These are phyloP conservation scores for Neofelis nebulosa DNA, from an alignment of 2,113 vertebrate species.

Conservation along the genomic window DNA sequence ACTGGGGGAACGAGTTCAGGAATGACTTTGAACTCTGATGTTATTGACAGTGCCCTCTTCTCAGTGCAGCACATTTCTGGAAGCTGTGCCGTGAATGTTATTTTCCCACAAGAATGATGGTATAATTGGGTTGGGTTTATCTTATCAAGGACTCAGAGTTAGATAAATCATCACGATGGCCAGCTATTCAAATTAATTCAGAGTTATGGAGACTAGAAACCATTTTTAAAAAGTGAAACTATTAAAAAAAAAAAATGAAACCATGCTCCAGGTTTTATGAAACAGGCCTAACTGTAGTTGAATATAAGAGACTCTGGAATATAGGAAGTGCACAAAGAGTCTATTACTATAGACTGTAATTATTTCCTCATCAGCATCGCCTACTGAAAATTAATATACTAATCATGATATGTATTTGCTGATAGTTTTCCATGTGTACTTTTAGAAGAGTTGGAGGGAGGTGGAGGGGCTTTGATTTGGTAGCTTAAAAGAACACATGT, in stretches of 20 bases:
- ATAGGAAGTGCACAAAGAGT: not conserved
- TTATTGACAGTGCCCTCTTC: not conserved
- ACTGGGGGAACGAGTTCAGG: not conserved
- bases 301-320: not conserved
- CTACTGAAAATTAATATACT: not conserved
- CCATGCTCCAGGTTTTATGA: not conserved
- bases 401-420: not conserved
- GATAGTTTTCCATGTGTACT: not conserved
- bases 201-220: constrained; percentile 2
- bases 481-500: not conserved
- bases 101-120: constrained; percentile 49
- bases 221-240: constrained; percentile 40
- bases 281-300: not conserved
- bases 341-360: not conserved
- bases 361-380: not conserved
- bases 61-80: not conserved
- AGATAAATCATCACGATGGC: constrained; percentile 30
- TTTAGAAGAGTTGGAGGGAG: not conserved
- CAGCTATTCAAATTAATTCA: constrained; percentile 41
- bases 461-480: not conserved
- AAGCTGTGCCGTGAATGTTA: constrained; percentile 3
- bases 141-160: constrained; percentile 62
- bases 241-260: not conserved
- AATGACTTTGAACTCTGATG: not conserved
- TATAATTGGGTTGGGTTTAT: constrained; percentile 49